Base-by-base conservation (phyloP, 2,797 vertebrate genomes). In the Falco rusticolus region DNA sequence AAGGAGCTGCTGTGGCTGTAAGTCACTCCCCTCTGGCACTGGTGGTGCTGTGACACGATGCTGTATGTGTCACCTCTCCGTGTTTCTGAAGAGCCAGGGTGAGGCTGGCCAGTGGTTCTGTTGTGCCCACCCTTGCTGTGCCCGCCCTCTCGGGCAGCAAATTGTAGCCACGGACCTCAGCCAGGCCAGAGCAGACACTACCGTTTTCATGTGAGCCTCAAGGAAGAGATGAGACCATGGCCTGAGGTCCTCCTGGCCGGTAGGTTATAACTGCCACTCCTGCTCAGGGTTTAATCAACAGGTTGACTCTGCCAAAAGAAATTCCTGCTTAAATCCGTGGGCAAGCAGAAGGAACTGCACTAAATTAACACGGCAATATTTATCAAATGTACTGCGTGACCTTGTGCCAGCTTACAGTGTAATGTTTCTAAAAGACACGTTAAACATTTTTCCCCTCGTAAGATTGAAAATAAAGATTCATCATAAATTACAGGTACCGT, bases 351-450 rank as follows among this genome's bases (percentile, higher is more conserved):
- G 48, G 60, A 89, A 74, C 92, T 85, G 80, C 86, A 91, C 80
- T 95, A 90, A 93, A 74, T 41, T 56, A 79, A 53, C 70, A 53
- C 56, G 57, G 85, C 93, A 96, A 84, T 80, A 61, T 54, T 93
- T 93, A 92, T 81, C 77, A 90, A 90, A 89, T 86, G 82, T 96
- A 94, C 95, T 82, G 19, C 91, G 91, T 84, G 77, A 69, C 63
- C 63, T 86, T 88, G 72, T 80, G n/a, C 56, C 47, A 95, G 76
- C 71, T 93, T 92, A 84, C 85, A 94, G 94, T 79, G 94, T 69
- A 85, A 93, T 94, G 61, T 89, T 96, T 89, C 91, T 87, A 91
- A 97, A 92, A 87, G 78, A 78, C 18, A 51, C 54, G 53, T 93
- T 89, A 48, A 86, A 57, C 69, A 33, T 66, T 82, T 93, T 84